A percentile compares a stretch with the other conserved stretches of the same genome.
phyloP scores from a whole-genome alignment of 2,888 invertebrate species.

The Xylota segnis region DNA sequence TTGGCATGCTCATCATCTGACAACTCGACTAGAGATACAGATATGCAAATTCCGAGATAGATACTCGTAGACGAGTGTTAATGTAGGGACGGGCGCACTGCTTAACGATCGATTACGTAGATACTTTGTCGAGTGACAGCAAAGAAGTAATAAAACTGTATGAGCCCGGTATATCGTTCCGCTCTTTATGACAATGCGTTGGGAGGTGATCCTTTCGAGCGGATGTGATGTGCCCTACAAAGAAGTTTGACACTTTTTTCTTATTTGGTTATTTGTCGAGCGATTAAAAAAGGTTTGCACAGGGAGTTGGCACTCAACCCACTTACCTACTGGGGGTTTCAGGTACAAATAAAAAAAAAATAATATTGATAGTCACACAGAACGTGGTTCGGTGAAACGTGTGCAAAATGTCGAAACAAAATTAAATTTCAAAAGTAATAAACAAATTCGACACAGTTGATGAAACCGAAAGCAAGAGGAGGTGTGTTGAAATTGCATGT shows the following conservation, averaged over 20 bases:
- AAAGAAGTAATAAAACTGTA: background rate
- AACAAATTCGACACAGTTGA: slow-evolving; percentile 11
- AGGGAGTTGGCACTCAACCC: slow-evolving; percentile 17
- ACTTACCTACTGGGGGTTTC: slow-evolving; percentile 11
- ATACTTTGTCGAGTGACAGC: slow-evolving; percentile 9
- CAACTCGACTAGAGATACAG: slow-evolving; percentile 9
- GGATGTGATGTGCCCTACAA: background rate
- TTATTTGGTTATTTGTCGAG: slow-evolving; percentile 18
- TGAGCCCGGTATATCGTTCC: background rate
- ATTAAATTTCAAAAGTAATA: slow-evolving; percentile 2
- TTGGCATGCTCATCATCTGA: slow-evolving; percentile 20
- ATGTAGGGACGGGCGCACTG: slow-evolving; percentile 56
- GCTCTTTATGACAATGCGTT: background rate
- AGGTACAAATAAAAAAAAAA: too few relatives aligned
- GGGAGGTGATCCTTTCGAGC: background rate
- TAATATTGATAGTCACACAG: slow-evolving; percentile 17
- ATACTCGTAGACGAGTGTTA: slow-evolving; percentile 21
- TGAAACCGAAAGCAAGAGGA: background rate
- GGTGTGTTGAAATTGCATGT: background rate
- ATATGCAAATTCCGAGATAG: slow-evolving; percentile 15
- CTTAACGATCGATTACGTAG: slow-evolving; percentile 34
- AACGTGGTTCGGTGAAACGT: slow-evolving; percentile 12
- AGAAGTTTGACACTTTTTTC: background rate
- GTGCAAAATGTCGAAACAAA: slow-evolving; percentile 39
- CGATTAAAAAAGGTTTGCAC: slow-evolving; percentile 25